Base-by-base conservation (phyloP, 2,113 vertebrate species). In the Perca fluviatilis region DNA sequence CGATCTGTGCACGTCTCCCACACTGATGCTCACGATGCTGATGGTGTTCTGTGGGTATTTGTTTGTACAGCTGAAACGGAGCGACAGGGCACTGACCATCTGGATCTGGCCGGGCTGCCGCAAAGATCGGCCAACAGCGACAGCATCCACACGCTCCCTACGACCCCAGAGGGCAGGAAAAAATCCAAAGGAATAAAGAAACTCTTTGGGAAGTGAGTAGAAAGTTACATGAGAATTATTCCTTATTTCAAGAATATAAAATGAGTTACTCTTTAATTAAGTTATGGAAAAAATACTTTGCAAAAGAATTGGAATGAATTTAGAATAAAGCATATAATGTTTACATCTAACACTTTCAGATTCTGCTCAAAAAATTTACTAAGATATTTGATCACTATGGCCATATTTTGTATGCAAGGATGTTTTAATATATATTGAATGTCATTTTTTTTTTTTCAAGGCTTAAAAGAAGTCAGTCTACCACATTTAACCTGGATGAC, bases 141-240 rank as follows among this genome's bases (percentile, higher is more conserved):
- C 79, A 95, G 96, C 71, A 95, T 94, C 56, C 94, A 96, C 79
- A 94, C 96, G 2, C 95, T 97, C 2, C 95, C 97, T 19, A 95
- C 96, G 1, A 98, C 97, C 47, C 96, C 96, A 0, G 97, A 99
- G 82, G 94, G 95, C 87, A 98, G 90, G 91, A 99, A 99, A 88
- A 99, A 99, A 86, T 94, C 97, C 36, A 96, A 95, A 83, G 98
- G 98, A 56, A 98, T 99, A 89, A 98, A 97, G 93, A 98, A 96
- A 71, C 90, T 99, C 51, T 98, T 99, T 92, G 98, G 98, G 84
- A 99, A 92, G 98, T 98, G 88, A 97, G 96, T 96, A 25, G 2
- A 49, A 61, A 80, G n/a, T 19, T 1, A 15, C 6, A 23, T 25
- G 19, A 46, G 33, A 7, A 18, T 40, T n/a, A 11, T 51, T 51